A percentile compares a stretch with the other conserved stretches of the same genome.
These are phyloP conservation scores for Hydropsyche tenuis DNA, from an alignment of 1,140 invertebrate species.

Conservation along the genomic window DNA sequence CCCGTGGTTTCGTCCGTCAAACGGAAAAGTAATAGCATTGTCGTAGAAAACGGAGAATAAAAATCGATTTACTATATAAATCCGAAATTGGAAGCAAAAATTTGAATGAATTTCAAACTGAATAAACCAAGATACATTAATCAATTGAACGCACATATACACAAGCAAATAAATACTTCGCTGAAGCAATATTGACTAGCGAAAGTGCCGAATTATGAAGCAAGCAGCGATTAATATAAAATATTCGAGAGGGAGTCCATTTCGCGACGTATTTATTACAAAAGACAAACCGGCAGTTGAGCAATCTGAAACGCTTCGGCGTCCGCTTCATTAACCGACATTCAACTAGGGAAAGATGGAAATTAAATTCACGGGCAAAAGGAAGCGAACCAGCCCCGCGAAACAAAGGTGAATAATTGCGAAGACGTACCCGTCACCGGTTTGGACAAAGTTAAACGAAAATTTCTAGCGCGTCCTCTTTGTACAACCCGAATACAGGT, in stretches of 20 bases:
- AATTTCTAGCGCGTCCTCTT: too few species aligned
- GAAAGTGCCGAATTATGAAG: neutral
- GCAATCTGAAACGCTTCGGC: conserved; percentile 14
- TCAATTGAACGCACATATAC: too few species aligned
- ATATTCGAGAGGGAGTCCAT: neutral
- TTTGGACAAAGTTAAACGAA: conserved; percentile 7
- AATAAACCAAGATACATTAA: too few species aligned
- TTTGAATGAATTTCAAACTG: too few species aligned
- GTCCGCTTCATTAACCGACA: conserved; percentile 34
- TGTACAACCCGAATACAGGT: conserved; percentile 6
- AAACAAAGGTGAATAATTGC: conserved; percentile 33
- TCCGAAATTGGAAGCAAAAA: too few species aligned
- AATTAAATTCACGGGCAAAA: conserved; percentile 29
- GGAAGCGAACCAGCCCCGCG: neutral
- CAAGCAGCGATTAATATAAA: neutral
- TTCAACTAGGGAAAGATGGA: conserved; percentile 20
- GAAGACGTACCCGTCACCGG: neutral
- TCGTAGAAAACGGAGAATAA: neutral
- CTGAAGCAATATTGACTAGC: neutral
- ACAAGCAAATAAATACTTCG: neutral
- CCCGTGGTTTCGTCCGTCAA: conserved; percentile 18
- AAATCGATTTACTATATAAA: neutral
- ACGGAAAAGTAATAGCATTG: neutral
- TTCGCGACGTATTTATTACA: conserved; percentile 7
- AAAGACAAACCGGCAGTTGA: conserved; percentile 8